phyloP scores from a whole-genome alignment of 2,797 vertebrate species.

The Percopsis omiscomaycus region DNA sequence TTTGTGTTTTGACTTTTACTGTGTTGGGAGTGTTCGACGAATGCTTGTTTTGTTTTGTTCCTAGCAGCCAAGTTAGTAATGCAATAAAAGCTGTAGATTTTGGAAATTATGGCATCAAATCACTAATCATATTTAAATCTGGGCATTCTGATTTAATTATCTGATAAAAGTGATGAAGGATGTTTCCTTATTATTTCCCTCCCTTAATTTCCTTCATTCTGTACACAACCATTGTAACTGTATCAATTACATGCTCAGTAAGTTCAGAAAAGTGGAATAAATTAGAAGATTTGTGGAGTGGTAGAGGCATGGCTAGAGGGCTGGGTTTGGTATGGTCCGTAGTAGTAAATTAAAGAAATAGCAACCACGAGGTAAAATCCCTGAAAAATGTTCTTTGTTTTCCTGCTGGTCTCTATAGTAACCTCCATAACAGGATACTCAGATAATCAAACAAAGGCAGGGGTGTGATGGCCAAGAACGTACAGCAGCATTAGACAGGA shows the following conservation, averaged over 20 bases:
- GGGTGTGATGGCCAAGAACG: conserved; percentile 60
- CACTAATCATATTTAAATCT: too few relatives aligned
- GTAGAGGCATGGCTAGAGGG: neutral
- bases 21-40: too few relatives aligned
- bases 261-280: conserved; percentile 37
- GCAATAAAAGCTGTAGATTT: neutral
- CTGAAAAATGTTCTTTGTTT: conserved; percentile 61
- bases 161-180: too few relatives aligned
- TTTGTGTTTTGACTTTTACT: too few relatives aligned
- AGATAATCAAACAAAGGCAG: conserved; percentile 75
- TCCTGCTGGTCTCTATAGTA: conserved; percentile 62
- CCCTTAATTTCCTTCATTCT: neutral
- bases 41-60: neutral
- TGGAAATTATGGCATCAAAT: too few relatives aligned
- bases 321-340: conserved; percentile 14
- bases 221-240: neutral
- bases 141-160: too few relatives aligned
- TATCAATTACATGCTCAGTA: conserved; percentile 26
- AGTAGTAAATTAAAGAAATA: conserved; percentile 26
- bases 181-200: too few relatives aligned
- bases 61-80: neutral
- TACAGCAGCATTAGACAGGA: conserved; percentile 40
- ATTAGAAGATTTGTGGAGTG: conserved; percentile 11
- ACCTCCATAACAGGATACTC: conserved; percentile 77
- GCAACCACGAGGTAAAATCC: conserved; percentile 44